Evolutionary conservation across 2,113 vertebrate species (phyloP).

Genomic region (Cololabis saira): DNA sequence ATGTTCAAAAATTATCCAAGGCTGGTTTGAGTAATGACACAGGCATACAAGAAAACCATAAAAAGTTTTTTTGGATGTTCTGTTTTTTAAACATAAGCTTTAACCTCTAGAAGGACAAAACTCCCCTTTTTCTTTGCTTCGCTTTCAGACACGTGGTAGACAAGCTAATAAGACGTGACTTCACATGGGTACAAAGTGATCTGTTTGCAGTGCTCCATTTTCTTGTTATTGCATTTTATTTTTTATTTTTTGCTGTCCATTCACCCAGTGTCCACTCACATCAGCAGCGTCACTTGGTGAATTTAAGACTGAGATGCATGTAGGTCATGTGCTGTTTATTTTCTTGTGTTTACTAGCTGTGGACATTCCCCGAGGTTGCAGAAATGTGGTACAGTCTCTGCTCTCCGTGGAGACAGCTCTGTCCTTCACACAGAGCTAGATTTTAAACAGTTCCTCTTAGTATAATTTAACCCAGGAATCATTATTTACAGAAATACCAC

Average conservation of each 20-base stretch:
- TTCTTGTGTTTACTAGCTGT: constrained; percentile 28
- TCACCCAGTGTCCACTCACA: constrained; percentile 36
- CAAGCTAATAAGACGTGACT: constrained; percentile 1
- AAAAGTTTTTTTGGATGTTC: too few species aligned
- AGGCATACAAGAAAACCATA: too few species aligned
- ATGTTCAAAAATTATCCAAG: too few species aligned
- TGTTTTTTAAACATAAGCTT: too few species aligned
- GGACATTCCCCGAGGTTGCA: constrained; percentile 60
- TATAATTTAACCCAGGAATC: constrained; percentile 38
- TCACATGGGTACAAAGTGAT: constrained; percentile 5
- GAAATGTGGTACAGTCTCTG: constrained; percentile 36
- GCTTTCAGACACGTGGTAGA: not conserved
- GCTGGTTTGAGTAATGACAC: too few species aligned
- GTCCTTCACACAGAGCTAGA: constrained; percentile 60
- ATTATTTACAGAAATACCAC: constrained; percentile 47
- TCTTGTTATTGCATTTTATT: constrained; percentile 21
- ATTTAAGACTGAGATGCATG: constrained; percentile 44
- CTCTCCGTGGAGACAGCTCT: constrained; percentile 31
- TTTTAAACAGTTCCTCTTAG: constrained; percentile 43
- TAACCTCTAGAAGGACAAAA: not conserved
- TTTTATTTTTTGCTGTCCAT: constrained; percentile 22
- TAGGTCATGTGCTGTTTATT: constrained; percentile 50
- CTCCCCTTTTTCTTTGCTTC: constrained; percentile 8
- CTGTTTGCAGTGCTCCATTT: constrained; percentile 15
- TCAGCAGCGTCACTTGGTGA: constrained; percentile 32